A percentile compares a stretch with the other conserved stretches of the same genome.
phyloP scores from a whole-genome alignment of 2,113 vertebrate species.

The Notiomystis cincta region DNA sequence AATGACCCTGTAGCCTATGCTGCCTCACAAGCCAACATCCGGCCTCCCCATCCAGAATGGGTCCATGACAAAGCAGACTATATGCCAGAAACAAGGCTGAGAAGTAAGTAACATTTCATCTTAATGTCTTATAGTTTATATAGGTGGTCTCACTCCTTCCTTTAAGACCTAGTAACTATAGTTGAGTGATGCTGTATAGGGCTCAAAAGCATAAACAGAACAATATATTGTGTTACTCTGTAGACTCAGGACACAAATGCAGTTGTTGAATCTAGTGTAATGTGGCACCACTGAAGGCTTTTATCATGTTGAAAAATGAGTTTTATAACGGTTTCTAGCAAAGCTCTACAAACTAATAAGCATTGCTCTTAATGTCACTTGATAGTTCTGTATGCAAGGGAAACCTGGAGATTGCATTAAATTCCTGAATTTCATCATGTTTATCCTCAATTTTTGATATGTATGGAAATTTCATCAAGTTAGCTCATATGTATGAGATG shows the following conservation, averaged over 20 bases:
- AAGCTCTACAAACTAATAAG: neutral
- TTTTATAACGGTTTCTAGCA: neutral
- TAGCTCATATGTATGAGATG: slow-evolving; percentile 31
- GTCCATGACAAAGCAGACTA: slow-evolving; percentile 92
- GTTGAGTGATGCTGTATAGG: slow-evolving; percentile 37
- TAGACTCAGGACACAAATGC: slow-evolving; percentile 34
- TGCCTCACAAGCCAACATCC: slow-evolving; percentile 95
- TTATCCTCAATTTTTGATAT: slow-evolving; percentile 54
- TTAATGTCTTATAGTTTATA: neutral
- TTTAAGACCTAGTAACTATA: neutral
- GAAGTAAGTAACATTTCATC: slow-evolving; percentile 78
- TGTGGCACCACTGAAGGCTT: neutral
- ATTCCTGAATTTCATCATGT: slow-evolving; percentile 31
- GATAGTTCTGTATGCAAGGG: neutral
- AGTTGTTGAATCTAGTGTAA: neutral
- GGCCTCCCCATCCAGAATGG: slow-evolving; percentile 92
- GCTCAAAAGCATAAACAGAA: slow-evolving; percentile 53
- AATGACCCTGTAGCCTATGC: slow-evolving; percentile 96
- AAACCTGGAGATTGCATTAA: slow-evolving; percentile 17
- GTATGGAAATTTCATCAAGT: slow-evolving; percentile 57
- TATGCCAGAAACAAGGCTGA: slow-evolving; percentile 89
- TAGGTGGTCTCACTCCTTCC: neutral
- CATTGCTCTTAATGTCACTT: neutral
- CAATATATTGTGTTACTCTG: slow-evolving; percentile 33
- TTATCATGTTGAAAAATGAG: slow-evolving; percentile 27